Conservation (phyloP, 2,797 vertebrate genomes). For the Pseudochaenichthys georgianus region DNA sequence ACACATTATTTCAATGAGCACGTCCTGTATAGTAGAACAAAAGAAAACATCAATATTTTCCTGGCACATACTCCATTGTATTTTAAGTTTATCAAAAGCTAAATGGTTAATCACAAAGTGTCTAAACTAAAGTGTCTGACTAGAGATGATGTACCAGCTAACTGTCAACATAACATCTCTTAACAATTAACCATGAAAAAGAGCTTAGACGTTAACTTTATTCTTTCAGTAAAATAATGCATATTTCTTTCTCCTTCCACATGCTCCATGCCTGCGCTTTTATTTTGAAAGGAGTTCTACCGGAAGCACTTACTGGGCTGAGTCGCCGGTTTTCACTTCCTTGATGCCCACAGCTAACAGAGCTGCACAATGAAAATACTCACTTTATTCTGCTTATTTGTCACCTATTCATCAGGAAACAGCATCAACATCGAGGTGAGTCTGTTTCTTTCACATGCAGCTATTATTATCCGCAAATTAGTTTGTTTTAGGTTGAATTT, state of each 20-base stretch:
- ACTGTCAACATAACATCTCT: neutral
- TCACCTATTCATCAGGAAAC: conserved; percentile 21
- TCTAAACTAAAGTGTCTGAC: neutral
- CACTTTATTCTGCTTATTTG: conserved; percentile 58
- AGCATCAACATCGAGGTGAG: conserved; percentile 77
- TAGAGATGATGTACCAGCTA: neutral
- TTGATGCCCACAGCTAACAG: conserved; percentile 19
- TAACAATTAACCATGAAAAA: neutral
- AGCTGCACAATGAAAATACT: conserved; percentile 61
- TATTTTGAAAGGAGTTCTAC: conserved; percentile 58
- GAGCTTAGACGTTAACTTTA: neutral
- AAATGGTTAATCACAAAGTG: neutral
- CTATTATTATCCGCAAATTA: neutral
- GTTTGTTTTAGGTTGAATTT: neutral
- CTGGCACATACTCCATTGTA: neutral
- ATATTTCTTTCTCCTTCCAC: neutral
- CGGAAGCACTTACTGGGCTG: conserved; percentile 42
- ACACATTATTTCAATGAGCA: neutral
- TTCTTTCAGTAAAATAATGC: neutral
- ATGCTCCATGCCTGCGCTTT: conserved; percentile 12
- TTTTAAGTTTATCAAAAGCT: neutral
- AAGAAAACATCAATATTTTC: neutral
- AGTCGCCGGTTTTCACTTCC: conserved; percentile 61
- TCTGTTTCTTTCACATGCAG: fast-evolving
- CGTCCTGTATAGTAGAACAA: neutral